Conservation (phyloP, 1,140 invertebrate species). For the Diabrotica virgifera region DNA sequence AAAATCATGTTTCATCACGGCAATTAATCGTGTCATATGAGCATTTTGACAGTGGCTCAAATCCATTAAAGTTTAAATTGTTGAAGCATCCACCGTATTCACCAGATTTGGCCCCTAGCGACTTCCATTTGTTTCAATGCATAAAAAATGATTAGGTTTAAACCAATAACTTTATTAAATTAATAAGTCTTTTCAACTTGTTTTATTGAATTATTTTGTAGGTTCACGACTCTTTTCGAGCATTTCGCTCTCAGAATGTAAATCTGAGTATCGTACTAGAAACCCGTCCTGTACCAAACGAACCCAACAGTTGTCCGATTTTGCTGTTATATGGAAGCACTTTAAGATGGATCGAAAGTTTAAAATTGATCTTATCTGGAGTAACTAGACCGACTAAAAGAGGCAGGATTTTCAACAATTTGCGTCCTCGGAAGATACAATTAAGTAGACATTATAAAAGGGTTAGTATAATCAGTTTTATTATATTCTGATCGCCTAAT, state of each 20-base stretch:
- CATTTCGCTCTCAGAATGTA: constrained; percentile 91
- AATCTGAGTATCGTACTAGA: constrained; percentile 87
- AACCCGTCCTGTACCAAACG: constrained; percentile 66
- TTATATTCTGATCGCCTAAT: not conserved
- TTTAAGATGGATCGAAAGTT: constrained; percentile 90
- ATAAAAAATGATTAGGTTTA: no score
- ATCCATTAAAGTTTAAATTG: no score
- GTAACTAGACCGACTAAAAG: constrained; percentile 91
- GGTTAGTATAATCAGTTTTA: constrained; percentile 48
- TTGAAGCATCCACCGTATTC: no score
- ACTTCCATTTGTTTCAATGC: no score
- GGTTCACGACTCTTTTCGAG: constrained; percentile 82
- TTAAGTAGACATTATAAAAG: constrained; percentile 91
- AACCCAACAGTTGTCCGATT: constrained; percentile 63
- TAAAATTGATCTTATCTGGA: constrained; percentile 93
- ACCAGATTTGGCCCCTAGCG: no score
- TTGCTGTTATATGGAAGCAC: constrained; percentile 90
- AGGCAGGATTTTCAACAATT: constrained; percentile 83
- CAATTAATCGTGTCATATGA: no score
- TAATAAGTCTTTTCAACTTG: no score
- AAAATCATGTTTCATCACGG: no score
- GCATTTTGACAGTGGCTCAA: no score
- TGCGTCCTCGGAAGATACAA: constrained; percentile 80
- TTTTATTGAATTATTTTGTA: constrained; percentile 38
- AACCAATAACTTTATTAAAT: no score